A percentile compares a stretch with the other conserved stretches of the same genome.
Evolutionary conservation across 2,113 vertebrate species (phyloP).

Genomic region (Bostrychus sinensis): DNA sequence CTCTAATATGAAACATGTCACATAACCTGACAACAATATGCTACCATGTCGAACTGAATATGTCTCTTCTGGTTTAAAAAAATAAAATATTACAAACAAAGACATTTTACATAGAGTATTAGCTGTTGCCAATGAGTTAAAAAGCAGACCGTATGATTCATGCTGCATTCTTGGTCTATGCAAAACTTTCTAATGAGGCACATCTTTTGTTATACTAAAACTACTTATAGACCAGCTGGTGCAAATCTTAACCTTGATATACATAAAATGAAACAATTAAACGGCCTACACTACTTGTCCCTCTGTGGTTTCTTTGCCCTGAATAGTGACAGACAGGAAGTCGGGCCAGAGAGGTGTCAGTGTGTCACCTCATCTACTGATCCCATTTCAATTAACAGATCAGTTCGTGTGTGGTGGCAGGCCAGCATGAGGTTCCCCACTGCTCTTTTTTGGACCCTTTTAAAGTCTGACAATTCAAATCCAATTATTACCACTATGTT

Average conservation of each 20-base stretch:
- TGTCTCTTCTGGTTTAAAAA: too few species aligned
- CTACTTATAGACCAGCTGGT: too few species aligned
- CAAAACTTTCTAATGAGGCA: too few species aligned
- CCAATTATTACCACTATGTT: neutral
- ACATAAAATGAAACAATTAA: slow-evolving; percentile 58
- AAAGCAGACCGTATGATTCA: too few species aligned
- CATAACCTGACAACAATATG: too few species aligned
- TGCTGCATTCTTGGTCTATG: too few species aligned
- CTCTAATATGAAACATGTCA: too few species aligned
- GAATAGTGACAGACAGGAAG: slow-evolving; percentile 66
- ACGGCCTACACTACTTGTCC: slow-evolving; percentile 27
- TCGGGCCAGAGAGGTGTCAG: slow-evolving; percentile 53
- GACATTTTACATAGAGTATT: too few species aligned
- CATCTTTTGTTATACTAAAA: too few species aligned
- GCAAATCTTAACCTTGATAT: slow-evolving; percentile 8
- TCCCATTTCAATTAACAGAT: slow-evolving; percentile 72
- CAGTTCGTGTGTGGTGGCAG: slow-evolving; percentile 17
- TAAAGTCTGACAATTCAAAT: neutral
- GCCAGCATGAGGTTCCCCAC: slow-evolving; percentile 37
- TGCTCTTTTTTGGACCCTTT: slow-evolving; percentile 47
- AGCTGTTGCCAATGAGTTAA: too few species aligned
- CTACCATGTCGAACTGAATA: too few species aligned
- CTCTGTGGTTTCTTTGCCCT: slow-evolving; percentile 44
- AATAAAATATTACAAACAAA: too few species aligned
- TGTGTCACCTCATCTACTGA: slow-evolving; percentile 52